Percentiles rank a stretch among this genome's conserved stretches.
Conservation (phyloP, 2,797 vertebrate species). For the Potorous gilbertii region DNA sequence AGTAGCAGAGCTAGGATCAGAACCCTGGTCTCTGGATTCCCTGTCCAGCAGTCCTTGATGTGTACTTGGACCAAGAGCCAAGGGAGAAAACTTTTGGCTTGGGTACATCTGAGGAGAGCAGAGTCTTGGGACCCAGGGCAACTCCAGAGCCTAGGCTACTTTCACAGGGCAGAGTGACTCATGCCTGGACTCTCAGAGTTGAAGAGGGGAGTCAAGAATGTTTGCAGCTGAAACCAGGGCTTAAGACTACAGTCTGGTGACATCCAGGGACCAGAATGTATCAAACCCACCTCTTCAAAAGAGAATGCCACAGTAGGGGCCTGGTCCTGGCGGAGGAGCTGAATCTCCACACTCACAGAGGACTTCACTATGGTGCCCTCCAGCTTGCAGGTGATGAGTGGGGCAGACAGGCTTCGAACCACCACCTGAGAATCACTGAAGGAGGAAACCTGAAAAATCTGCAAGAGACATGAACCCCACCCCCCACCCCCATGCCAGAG, state of each 20-base stretch:
- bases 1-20: not conserved
- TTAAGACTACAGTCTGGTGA: not conserved
- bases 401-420: conserved; percentile 84
- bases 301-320: conserved; percentile 71
- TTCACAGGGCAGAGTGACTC: not conserved
- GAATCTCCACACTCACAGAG: conserved; percentile 81
- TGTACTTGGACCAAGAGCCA: not conserved
- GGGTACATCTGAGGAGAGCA: not conserved
- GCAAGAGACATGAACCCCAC: not conserved
- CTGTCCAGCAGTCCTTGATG: not conserved
- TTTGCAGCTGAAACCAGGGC: not conserved
- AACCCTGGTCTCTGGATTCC: not conserved
- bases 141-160: not conserved
- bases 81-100: not conserved
- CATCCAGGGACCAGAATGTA: too few relatives aligned
- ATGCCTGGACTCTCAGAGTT: not conserved
- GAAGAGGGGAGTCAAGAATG: not conserved
- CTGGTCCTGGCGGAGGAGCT: conserved; percentile 58
- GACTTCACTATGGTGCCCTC: conserved; percentile 81
- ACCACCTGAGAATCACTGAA: conserved; percentile 80
- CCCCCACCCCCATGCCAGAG: too few relatives aligned
- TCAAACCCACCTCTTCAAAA: conserved; percentile 87
- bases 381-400: conserved; percentile 83
- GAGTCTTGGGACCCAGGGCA: not conserved
- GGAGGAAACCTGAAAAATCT: conserved; percentile 75